phyloP scores from a whole-genome alignment of 2,888 invertebrate genomes.

The Pachydiplax longipennis region DNA sequence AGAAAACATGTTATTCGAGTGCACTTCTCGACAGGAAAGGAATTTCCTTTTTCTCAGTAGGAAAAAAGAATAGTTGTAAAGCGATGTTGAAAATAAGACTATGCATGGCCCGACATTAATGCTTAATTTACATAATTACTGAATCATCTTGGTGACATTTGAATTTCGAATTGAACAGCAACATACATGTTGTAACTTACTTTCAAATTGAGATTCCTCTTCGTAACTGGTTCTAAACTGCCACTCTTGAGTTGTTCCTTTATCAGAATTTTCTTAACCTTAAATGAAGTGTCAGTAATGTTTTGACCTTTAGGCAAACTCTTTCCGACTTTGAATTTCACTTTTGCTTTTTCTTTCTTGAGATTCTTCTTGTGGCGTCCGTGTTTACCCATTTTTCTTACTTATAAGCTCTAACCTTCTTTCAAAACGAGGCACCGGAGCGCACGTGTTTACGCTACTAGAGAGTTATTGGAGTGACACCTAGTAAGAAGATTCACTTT shows the following conservation, averaged over 20 bases:
- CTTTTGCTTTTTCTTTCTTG: slow-evolving; percentile 87
- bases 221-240: slow-evolving; percentile 68
- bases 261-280: slow-evolving; percentile 85
- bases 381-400: slow-evolving; percentile 64
- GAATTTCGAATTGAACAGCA: neutral
- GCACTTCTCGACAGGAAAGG: too few relatives aligned
- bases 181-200: slow-evolving; percentile 57
- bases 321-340: slow-evolving; percentile 83
- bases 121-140: too few relatives aligned
- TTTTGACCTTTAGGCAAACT: slow-evolving; percentile 84
- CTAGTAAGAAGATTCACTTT: neutral
- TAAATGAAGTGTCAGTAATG: slow-evolving; percentile 87
- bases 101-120: too few relatives aligned
- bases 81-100: too few relatives aligned
- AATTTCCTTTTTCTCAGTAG: too few relatives aligned
- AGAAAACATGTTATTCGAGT: neutral
- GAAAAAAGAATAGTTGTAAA: too few relatives aligned
- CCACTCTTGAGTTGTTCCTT: slow-evolving; percentile 74
- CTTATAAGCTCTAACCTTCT: neutral
- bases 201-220: slow-evolving; percentile 73
- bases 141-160: neutral
- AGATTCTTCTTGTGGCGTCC: slow-evolving; percentile 75
- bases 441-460: neutral
- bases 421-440: neutral
- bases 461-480: neutral